Evolutionary conservation across 2,113 vertebrate genomes (phyloP).

Genomic region (Rhea pennata): DNA sequence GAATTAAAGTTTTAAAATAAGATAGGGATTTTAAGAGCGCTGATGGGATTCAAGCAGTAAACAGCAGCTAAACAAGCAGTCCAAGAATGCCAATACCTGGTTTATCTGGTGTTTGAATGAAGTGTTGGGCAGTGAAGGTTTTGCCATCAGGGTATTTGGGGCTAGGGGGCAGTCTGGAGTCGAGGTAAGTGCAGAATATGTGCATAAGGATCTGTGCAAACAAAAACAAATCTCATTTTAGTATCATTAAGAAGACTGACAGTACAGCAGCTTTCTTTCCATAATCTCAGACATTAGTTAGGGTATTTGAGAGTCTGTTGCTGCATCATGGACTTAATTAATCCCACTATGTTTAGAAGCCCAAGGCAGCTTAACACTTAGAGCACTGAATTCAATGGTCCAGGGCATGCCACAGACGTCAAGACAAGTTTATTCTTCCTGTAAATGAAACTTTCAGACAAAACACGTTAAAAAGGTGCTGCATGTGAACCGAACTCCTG

Average conservation of each 20-base stretch:
- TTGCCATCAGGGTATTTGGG: constrained; percentile 97
- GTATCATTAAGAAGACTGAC: background rate
- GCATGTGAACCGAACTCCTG: background rate
- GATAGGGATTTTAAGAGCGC: background rate
- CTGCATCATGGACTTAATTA: fast-evolving
- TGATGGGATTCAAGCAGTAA: background rate
- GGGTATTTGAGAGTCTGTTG: fast-evolving
- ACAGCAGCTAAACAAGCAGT: background rate
- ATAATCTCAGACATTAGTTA: fast-evolving
- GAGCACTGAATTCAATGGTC: fast-evolving
- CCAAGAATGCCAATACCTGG: constrained; percentile 78
- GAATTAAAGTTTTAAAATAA: background rate
- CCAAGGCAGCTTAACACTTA: background rate
- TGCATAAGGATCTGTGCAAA: constrained; percentile 90
- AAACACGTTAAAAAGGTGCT: background rate
- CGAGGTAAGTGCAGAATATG: constrained; percentile 94
- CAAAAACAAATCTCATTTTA: background rate
- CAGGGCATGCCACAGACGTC: too few species aligned
- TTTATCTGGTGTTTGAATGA: constrained; percentile 92
- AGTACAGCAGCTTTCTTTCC: fast-evolving
- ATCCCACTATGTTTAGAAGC: background rate
- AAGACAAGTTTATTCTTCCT: background rate
- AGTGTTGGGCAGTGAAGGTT: constrained; percentile 96
- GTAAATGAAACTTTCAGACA: background rate
- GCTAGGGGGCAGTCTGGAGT: constrained; percentile 93